Evolutionary conservation across 2,888 invertebrate species (phyloP).

Genomic region (Phaonia tiefii): DNA sequence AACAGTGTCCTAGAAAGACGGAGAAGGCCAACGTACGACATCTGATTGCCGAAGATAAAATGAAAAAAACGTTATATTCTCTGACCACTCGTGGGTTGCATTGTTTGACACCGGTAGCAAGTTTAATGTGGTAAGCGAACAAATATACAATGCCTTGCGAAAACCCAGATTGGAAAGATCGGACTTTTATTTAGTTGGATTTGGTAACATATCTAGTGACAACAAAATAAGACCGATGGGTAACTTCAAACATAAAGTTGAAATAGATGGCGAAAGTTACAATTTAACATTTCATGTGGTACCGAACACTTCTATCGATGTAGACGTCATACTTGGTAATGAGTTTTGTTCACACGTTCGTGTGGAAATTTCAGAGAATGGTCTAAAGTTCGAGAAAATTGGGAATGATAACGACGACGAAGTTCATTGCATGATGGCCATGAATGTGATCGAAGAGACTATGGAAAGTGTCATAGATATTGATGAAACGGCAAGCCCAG

Average conservation of each 20-base stretch:
- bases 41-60: slow-evolving; percentile 39
- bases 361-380: slow-evolving; percentile 24
- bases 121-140: slow-evolving; percentile 51
- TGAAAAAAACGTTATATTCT: slow-evolving; percentile 35
- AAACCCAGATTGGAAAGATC: slow-evolving; percentile 32
- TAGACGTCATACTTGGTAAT: slow-evolving; percentile 40
- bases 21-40: slow-evolving; percentile 32
- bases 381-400: slow-evolving; percentile 30
- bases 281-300: slow-evolving; percentile 50
- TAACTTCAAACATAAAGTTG: slow-evolving; percentile 33
- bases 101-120: slow-evolving; percentile 60
- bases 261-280: slow-evolving; percentile 28
- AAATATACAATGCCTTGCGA: slow-evolving; percentile 26
- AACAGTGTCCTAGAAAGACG: slow-evolving; percentile 38
- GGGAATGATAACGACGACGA: background rate
- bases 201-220: slow-evolving; percentile 15
- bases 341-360: slow-evolving; percentile 39
- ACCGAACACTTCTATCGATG: background rate
- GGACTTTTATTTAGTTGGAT: slow-evolving; percentile 48
- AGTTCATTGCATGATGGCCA: slow-evolving; percentile 11
- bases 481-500: slow-evolving; percentile 6
- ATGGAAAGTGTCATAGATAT: slow-evolving; percentile 32
- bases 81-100: slow-evolving; percentile 1
- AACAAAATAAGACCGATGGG: slow-evolving; percentile 52
- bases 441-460: background rate